Base-by-base conservation (phyloP, 2,113 vertebrate genomes). In the Onychorhynchus coronatus region DNA sequence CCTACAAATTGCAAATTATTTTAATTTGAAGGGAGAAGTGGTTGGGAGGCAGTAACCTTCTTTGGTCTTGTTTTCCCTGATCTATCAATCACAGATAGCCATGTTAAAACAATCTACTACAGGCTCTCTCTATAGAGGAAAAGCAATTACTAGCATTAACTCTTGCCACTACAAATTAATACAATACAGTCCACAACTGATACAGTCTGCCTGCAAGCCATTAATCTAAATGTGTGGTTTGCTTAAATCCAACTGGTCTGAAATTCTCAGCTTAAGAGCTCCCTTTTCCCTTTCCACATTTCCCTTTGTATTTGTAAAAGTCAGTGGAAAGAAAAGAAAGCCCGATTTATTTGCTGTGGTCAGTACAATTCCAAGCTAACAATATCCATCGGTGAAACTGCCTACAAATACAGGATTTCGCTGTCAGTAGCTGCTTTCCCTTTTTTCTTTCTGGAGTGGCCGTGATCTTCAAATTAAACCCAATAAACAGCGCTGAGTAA, bases 1-100 rank as follows among this genome's bases (percentile, higher is more conserved):
- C 84, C 88, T 85, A 85, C 94, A 97, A 96, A 96, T 39, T 72
- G 92, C 88, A 82, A 89, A 95, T 93, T 88, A 97, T 95, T 94
- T 95, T 91, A 62, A 94, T 96, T 89, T 95, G 91, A 85, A 94
- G 81, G 37, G 92, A 71, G 49, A 94, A 89, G 82, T 62, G 73
- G 55, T 68, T 92, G 94, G 85, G 81, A 94, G 84, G 95, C 91
- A 91, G 89, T 86, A 95, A 94, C 95, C 89, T 92, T 95, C 89
- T 93, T 79, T 95, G 93, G 93, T 97, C 89, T 93, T 95, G 88
- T 95, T 95, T 97, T 94, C 91, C 81, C 89, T 88, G 58, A 92
- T 95, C 95, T 95, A 96, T 96, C 95, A 95, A 95, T 97, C 95
- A 97, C 89, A 80, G 87, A 93, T 63, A 74, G 87, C 93, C 42